Base-by-base conservation (phyloP, 2,797 vertebrate species). In the Sternarchorhynchus goeldii region DNA sequence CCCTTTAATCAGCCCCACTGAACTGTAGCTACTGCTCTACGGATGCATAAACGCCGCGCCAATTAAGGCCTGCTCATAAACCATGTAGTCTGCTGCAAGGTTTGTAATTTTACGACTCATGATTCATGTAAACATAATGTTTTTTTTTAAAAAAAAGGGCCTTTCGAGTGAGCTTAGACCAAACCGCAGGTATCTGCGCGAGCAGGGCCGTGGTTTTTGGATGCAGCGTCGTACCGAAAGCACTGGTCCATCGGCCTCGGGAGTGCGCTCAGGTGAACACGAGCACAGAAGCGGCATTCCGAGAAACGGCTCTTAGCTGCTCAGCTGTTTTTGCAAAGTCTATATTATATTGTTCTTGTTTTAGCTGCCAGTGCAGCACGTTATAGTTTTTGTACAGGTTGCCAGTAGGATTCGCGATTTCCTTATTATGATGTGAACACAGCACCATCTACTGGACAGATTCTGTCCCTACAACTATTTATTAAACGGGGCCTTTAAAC, bases 91-190 rank as follows among this genome's bases (percentile, higher is more conserved):
- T 17, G 6, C 55, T 34, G 36, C 50, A 75, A 21, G 57, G 55
- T 55, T 39, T 71, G 73, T 72, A 80, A 72, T 71, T 71, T 80
- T 36, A 73, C 39, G 74, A 71, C 72, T 80, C 53, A 67, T 55
- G 74, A 71, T 65, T 55, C 34, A 39, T 58, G 66, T 50, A 34
- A 71, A 31, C 67, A 21, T 34, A 31, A 64, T 5, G 0, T 25
- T 25, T n/a, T n/a, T n/a, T n/a, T n/a, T n/a, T n/a, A n/a, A n/a
- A n/a, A 16, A 56, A 74, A 68, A 18, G 14, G 2, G 64, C 34
- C 41, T 2, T 2, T 8, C 55, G 25, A 55, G 6, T 55, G 25
- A 39, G 64, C 6, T 56, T 20, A 31, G 65, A 39, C 39, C 16
- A n/a, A 65, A 68, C 6, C 21, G 25, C 53, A 70, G 66, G 41